Evolutionary conservation across 2,888 invertebrate genomes (phyloP), one percentile per base, ranked within the genome.

Genomic region (Octonoba sinensis): DNA sequence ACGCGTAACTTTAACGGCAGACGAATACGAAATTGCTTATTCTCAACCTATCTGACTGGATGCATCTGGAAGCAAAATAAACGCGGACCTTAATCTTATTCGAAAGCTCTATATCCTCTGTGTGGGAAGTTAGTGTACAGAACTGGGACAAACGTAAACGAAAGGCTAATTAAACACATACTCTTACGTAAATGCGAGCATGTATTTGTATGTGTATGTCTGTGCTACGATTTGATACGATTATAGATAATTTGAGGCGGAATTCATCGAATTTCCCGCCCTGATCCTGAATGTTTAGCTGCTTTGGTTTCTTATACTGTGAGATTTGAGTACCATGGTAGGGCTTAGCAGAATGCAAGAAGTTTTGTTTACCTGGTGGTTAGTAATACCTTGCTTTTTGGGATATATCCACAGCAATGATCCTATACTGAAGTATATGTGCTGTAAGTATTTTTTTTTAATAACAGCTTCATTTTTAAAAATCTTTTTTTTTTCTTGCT

Each of bases 31-130:
- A 60, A 75, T 49, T 67, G 54, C 44, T 56, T 65, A n/a, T 24
- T 16, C 24, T n/a, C 24, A 11, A 24, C 59, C 18, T 59, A 22
- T 27, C 22, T 46, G 27, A 22, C 46, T 4, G 24, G 24, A 27
- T n/a, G 65, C 74, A 75, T 75, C 75, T 75, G 75, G 67, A 36
- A 44, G 75, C 13, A 75, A 67, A 75, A 59, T 47, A 74, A 74
- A 74, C 74, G 24, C 36, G 36, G 46, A 20, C 36, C 36, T 49
- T 8, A n/a, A 47, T 59, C 49, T 56, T 57, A 18, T 27, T 54
- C 67, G n/a, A 46, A 62, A 46, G 64, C 46, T 64, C 20, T 1
- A 8, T 47, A 64, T 18, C 44, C 64, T 54, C 54, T 18, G 64
- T 47, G 64, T 20, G 64, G 27, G 20, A 46, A 59, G 36, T 36